Evolutionary conservation across 2,113 vertebrate species (phyloP).

Genomic region (Ibidorhyncha struthersii): DNA sequence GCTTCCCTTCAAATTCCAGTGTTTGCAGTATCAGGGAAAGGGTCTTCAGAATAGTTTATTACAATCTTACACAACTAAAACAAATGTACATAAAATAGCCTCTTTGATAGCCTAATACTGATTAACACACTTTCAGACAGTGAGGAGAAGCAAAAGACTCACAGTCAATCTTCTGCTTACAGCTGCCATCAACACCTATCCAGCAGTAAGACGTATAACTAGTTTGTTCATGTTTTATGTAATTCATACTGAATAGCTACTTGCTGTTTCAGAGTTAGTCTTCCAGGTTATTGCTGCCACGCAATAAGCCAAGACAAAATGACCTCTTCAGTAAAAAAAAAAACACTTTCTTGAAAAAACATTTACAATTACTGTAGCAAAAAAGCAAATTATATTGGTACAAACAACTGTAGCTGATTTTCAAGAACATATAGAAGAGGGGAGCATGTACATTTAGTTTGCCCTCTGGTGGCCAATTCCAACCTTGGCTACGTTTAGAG

Average conservation of each 20-base stretch:
- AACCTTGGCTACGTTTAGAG: rapidly evolving
- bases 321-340: not conserved
- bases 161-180: not conserved
- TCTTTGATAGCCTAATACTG: not conserved
- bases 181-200: not conserved
- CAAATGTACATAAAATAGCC: not conserved
- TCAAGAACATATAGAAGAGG: not conserved
- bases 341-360: not conserved
- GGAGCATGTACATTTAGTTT: not conserved
- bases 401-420: not conserved
- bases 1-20: not conserved
- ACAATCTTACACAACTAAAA: not conserved
- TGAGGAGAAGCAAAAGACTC: not conserved
- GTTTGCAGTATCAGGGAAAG: not conserved
- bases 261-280: not conserved
- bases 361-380: not conserved
- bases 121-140: not conserved
- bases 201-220: not conserved
- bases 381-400: not conserved
- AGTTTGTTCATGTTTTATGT: not conserved
- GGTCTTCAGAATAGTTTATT: not conserved
- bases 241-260: not conserved
- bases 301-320: not conserved
- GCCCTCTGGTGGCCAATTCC: constrained; percentile 24
- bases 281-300: not conserved